Base-by-base conservation (phyloP, 2,888 invertebrate genomes). In the Orthosia gothica region DNA sequence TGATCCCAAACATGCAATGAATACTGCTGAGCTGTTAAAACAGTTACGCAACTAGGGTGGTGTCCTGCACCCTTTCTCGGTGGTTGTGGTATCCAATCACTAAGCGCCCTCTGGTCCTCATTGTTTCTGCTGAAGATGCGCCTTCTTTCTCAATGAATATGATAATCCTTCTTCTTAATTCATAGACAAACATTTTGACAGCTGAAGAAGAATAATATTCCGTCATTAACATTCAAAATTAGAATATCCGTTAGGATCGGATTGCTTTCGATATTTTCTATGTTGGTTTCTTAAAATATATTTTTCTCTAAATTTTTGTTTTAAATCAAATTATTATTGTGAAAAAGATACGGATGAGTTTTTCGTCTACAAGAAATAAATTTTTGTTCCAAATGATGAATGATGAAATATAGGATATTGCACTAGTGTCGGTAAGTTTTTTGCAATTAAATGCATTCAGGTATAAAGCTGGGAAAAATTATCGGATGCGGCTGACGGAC, bases 141-240 rank as follows among this genome's bases (percentile, higher is more conserved):
- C 23, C 71, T 70, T 11, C 18, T 26, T 54, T 20, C 45, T 26
- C 5, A 16, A 59, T 13, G 18, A 18, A 4, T 13, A 32, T 4
- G 3, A 23, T 0, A 0, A 72, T 12, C 61, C 65, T 79, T 62
- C 20, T 57, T 62, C 20, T 13, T 0, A n/a, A 52, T 16, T 40
- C 66, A 76, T 58, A 74, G 57, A 74, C 69, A 12, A 18, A 13
- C 0, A 5, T 12, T 47, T 26, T 74, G 78, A 65, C 61, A 65
- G 20, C n/a, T 16, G 20, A 57, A 74, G 47, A 78, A 79, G 32
- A 74, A 62, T 55, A 55, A 13, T n/a, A 13, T n/a, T 1, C 47
- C 9, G 65, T 74, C 74, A 23, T 15, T 5, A 16, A 20, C 9
- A 9, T 79, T 79, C 57, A 65, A 74, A 79, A 66, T 62, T 57